Base-by-base conservation (phyloP, 1,140 invertebrate species). In the Microplitis demolitor region DNA sequence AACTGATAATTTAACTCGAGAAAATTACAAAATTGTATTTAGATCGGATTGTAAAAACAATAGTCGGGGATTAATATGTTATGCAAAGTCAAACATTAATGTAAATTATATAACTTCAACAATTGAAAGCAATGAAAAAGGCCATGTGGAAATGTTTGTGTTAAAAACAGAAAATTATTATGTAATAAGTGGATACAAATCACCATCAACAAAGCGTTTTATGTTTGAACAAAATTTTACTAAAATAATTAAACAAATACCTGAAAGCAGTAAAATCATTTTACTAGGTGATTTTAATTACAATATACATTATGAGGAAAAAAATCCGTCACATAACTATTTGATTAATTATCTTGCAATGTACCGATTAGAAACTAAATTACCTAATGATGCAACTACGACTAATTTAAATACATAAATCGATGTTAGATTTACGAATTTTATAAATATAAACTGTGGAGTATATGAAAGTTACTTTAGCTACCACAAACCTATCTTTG, bases 381-480 rank as follows among this genome's bases (percentile, higher is more conserved):
- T 71, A 64, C 61, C 61, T 51, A 50, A 13, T 8, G 34, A 64
- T 35, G 11, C 5, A 56, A 11, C 35, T 35, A 71, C 61, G 11
- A 71, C 69, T 31, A 51, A 71, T 39, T 71, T 58, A 16, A 45
- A 71, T 3, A 60, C 70, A 11, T 62, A 72, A 66, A 72, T 72
- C 54, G 70, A 72, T 66, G 34, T 66, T 11, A 66, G 66, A 11
- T 72, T 72, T 72, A 24, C 53, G 11, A 66, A 60, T 33, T 14
- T 71, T 11, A 1, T 14, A 14, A 56, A 56, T 64, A 37, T 53
- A 3, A 24, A 34, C 9, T 54, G 31, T 45, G 61, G 69, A 39
- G 53, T 56, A 16, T 71, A 71, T 71, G 69, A 64, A 71, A 54
- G 61, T 5, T 58, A 64, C 53, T 66, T 71, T 56, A 64, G 61